Evolutionary conservation across 2,888 invertebrate genomes (phyloP).

Genomic region (Synanthedon formicaeformis): DNA sequence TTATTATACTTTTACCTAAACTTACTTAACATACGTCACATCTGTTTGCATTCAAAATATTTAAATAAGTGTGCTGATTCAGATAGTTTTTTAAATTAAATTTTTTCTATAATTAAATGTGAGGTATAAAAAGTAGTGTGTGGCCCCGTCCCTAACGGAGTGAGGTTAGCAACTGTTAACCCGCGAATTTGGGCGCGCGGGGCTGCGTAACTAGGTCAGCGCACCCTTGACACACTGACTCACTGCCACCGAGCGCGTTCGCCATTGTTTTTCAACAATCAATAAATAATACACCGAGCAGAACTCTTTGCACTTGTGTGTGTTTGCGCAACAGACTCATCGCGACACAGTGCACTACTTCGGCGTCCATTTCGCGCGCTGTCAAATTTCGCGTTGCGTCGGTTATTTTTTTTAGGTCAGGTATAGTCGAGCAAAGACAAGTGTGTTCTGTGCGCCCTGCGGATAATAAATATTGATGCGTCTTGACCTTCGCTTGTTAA

Average conservation of each 20-base stretch:
- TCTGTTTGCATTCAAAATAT: no score
- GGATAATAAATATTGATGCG: conserved; percentile 36
- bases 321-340: conserved; percentile 56
- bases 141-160: conserved; percentile 34
- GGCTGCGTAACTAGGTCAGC: conserved; percentile 59
- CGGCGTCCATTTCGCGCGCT: conserved; percentile 32
- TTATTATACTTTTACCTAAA: no score
- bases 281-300: conserved; percentile 64
- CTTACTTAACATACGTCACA: no score
- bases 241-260: conserved; percentile 59
- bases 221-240: conserved; percentile 68
- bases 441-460: conserved; percentile 15
- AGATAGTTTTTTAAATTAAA: not conserved
- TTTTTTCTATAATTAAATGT: no score
- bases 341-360: conserved; percentile 32
- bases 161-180: conserved; percentile 59
- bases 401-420: conserved; percentile 26
- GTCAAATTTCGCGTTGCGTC: conserved; percentile 24
- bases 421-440: no score
- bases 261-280: conserved; percentile 70
- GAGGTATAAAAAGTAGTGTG: not conserved
- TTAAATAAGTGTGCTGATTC: no score
- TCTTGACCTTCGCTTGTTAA: conserved; percentile 27
- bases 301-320: conserved; percentile 48
- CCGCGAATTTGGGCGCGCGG: conserved; percentile 65